These are phyloP conservation scores for Philhelius pedissequus DNA, from an alignment of 2,888 invertebrate species.

Conservation along the genomic window DNA sequence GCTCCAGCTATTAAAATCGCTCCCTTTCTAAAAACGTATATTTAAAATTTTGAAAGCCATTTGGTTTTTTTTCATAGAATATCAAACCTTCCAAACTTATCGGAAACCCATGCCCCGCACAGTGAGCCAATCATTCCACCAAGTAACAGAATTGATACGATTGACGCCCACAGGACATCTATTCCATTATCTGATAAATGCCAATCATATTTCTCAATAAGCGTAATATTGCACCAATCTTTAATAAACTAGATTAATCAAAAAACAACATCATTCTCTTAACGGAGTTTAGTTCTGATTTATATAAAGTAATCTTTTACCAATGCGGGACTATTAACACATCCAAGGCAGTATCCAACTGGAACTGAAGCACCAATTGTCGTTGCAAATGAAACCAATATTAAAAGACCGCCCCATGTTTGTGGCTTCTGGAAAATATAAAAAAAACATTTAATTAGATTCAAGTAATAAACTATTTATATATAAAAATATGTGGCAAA, in stretches of 20 bases:
- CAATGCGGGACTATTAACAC: constrained; percentile 88
- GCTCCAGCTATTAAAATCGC: constrained; percentile 85
- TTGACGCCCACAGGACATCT: constrained; percentile 87
- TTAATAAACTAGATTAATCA: constrained; percentile 80
- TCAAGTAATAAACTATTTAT: too few relatives aligned
- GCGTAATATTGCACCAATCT: constrained; percentile 85
- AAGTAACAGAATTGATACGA: constrained; percentile 92
- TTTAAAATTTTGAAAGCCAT: background rate
- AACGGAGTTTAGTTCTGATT: background rate
- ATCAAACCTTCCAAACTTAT: constrained; percentile 83
- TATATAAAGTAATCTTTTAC: constrained; percentile 79
- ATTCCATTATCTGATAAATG: constrained; percentile 80
- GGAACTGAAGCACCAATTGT: constrained; percentile 88
- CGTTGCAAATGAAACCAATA: constrained; percentile 84
- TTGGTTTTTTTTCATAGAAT: too few relatives aligned
- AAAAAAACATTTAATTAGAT: background rate
- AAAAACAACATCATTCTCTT: background rate
- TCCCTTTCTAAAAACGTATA: constrained; percentile 77
- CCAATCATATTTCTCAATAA: constrained; percentile 81
- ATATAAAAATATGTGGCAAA: too few relatives aligned
- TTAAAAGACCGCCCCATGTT: constrained; percentile 78
- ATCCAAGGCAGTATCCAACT: constrained; percentile 91
- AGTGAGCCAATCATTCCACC: constrained; percentile 93
- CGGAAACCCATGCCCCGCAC: constrained; percentile 86
- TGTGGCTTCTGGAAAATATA: constrained; percentile 40